Percentiles rank a stretch among this genome's conserved stretches.
Evolutionary conservation across 2,888 invertebrate species (phyloP).

Genomic region (Uropetala carovei): DNA sequence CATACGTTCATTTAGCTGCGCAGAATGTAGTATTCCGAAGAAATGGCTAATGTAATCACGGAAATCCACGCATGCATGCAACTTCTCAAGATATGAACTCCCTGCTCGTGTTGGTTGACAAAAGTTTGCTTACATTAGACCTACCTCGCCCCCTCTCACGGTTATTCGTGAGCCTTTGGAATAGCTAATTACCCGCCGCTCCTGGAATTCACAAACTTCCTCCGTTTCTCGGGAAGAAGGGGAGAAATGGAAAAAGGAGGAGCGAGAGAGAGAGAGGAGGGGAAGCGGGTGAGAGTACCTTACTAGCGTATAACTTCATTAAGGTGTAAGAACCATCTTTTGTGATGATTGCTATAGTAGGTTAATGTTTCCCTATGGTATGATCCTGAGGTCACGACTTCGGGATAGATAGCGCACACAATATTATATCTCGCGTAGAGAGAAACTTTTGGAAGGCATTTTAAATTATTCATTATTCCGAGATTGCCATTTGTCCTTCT

Average conservation of each 20-base stretch:
- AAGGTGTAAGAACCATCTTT: slow-evolving; percentile 47
- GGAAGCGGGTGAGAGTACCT: slow-evolving; percentile 1
- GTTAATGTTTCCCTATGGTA: slow-evolving; percentile 46
- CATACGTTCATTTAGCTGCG: slow-evolving; percentile 37
- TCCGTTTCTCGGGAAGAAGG: background rate
- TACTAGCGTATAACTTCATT: slow-evolving; percentile 52
- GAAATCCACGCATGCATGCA: slow-evolving; percentile 36
- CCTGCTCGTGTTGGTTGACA: slow-evolving; percentile 55
- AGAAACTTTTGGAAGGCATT: background rate
- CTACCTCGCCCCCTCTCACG: slow-evolving; percentile 38
- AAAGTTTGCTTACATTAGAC: slow-evolving; percentile 41
- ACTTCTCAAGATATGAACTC: slow-evolving; percentile 34
- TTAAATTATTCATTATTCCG: background rate
- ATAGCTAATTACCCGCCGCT: slow-evolving; percentile 49
- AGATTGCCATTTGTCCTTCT: background rate
- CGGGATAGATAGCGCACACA: background rate
- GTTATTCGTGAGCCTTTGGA: slow-evolving; percentile 51
- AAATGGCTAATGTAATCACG: slow-evolving; percentile 58
- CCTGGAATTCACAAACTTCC: slow-evolving; percentile 55
- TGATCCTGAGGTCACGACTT: slow-evolving; percentile 14
- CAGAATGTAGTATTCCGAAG: slow-evolving; percentile 33
- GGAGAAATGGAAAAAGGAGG: background rate
- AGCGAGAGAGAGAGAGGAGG: background rate
- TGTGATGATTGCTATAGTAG: slow-evolving; percentile 37
- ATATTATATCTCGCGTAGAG: background rate